These are phyloP conservation scores for Acipenser transmontanus DNA, from an alignment of 2,797 vertebrate species.

Conservation along the genomic window DNA sequence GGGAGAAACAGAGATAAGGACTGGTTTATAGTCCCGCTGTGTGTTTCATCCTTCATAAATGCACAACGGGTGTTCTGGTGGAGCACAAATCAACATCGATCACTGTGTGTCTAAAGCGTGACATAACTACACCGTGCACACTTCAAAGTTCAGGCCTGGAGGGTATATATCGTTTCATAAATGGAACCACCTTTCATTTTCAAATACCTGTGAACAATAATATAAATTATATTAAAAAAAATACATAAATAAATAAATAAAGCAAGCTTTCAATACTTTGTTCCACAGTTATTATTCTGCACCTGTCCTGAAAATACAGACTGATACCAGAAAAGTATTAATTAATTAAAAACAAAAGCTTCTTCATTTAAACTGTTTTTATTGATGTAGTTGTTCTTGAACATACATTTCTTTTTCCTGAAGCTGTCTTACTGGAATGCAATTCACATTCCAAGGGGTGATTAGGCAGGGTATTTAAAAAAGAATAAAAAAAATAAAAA, in stretches of 20 bases:
- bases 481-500: constrained; percentile 4
- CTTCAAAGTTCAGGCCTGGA: too few species aligned
- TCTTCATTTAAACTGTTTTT: constrained; percentile 14
- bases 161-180: too few species aligned
- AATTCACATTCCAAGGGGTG: constrained; percentile 34
- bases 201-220: too few species aligned
- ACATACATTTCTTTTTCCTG: constrained; percentile 14
- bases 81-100: too few species aligned
- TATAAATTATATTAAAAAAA: not conserved
- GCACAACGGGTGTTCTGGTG: too few species aligned
- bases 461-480: constrained; percentile 26
- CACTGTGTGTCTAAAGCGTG: too few species aligned
- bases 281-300: constrained; percentile 1
- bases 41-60: too few species aligned
- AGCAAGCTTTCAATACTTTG: not conserved
- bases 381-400: not conserved
- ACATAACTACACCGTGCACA: too few species aligned
- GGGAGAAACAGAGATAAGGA: too few species aligned
- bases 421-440: constrained; percentile 38
- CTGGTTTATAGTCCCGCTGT: too few species aligned
- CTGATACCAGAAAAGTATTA: not conserved
- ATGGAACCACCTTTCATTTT: too few species aligned
- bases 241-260: not conserved
- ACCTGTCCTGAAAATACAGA: constrained; percentile 1
- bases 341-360: constrained; percentile 21